Base-by-base conservation (phyloP, 2,888 invertebrate genomes). In the Norana najaformis region DNA sequence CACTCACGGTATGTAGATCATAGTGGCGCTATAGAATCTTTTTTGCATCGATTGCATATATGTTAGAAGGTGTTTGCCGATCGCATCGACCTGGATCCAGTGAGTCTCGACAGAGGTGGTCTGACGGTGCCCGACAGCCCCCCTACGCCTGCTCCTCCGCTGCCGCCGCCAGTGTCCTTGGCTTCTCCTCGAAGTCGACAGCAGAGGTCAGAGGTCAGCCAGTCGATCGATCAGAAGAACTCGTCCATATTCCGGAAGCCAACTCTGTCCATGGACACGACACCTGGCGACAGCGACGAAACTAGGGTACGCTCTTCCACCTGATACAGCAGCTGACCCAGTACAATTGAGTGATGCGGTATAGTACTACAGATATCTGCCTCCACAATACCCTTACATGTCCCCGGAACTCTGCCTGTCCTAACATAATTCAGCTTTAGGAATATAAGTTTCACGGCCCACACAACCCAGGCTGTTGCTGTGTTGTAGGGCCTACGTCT, bases 121-220 rank as follows among this genome's bases (percentile, higher is more conserved):
- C 35, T 85, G 0, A 23, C 85, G 85, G 35, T 85, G 36, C 34
- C 35, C 0, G 85, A 85, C 85, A 85, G 36, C 23, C 85, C 85
- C 16, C 85, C 85, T 36, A 34, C 83, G 14, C 83, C 6, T 85
- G 20, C 36, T 18, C 85, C 37, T 85, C 85, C 23, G 18, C 85
- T 35, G 18, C 37, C 53, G 53, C 23, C 23, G 23, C 23, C 85
- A 14, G 16, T n/a, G 85, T 36, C 35, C 35, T 69, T 69, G 69
- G n/a, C 30, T n/a, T 69, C 69, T n/a, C 69, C 69, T 69, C 85
- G 36, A 37, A 85, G 37, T 85, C 85, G 35, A 85, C 35, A 35
- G 34, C 35, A 85, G 85, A 85, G 85, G 85, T 6, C 85, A 35
- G 85, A 85, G 69, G 69, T 69, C 69, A 69, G n/a, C n/a, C 69